These are phyloP conservation scores for Sinelater perroti DNA, from an alignment of 2,888 invertebrate species.

Conservation along the genomic window DNA sequence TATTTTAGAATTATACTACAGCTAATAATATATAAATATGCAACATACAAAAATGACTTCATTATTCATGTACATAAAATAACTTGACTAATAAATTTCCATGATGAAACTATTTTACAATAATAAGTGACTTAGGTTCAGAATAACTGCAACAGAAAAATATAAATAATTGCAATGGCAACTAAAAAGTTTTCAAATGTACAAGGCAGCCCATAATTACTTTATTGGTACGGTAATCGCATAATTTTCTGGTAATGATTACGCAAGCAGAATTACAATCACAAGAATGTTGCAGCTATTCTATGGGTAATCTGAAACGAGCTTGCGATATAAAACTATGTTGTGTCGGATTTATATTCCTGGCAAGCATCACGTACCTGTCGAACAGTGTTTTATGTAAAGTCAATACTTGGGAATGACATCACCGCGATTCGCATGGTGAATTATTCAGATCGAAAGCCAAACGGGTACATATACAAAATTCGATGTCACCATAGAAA, in stretches of 20 bases:
- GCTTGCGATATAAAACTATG: constrained; percentile 5
- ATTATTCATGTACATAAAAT: too few species aligned
- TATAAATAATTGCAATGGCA: too few species aligned
- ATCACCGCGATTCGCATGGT: constrained; percentile 41
- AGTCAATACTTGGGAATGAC: constrained; percentile 45
- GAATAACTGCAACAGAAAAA: too few species aligned
- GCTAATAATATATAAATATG: too few species aligned
- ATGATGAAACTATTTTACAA: too few species aligned
- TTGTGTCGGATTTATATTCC: constrained; percentile 32
- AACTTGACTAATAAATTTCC: too few species aligned
- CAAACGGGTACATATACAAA: constrained; percentile 17
- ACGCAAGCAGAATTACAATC: background rate
- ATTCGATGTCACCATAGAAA: constrained; percentile 1
- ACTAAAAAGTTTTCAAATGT: too few species aligned
- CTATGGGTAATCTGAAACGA: background rate
- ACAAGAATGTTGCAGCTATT: background rate
- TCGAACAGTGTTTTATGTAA: constrained; percentile 44
- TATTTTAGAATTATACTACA: too few species aligned
- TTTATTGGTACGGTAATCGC: background rate
- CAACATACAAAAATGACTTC: too few species aligned
- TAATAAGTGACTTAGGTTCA: too few species aligned
- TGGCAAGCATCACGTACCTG: constrained; percentile 41
- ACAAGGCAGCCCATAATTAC: background rate
- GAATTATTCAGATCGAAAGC: constrained; percentile 41
- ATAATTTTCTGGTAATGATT: background rate